Percentiles rank a stretch among this genome's conserved stretches.
phyloP scores from a whole-genome alignment of 2,797 vertebrate species.

The Microcaecilia unicolor region DNA sequence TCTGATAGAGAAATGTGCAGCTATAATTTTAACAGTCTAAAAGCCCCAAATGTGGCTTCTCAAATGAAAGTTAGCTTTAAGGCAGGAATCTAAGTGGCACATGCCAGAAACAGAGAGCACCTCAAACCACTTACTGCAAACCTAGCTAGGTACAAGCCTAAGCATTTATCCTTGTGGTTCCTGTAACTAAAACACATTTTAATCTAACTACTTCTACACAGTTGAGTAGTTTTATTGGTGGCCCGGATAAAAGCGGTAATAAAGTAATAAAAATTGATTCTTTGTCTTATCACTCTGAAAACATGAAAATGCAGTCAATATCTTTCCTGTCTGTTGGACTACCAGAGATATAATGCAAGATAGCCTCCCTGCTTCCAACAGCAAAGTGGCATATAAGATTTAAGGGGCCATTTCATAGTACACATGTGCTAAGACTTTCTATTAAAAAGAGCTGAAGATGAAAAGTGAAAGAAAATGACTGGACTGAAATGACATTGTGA shows the following conservation, averaged over 20 bases:
- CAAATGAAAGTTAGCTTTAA: constrained; percentile 2
- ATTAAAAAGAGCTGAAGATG: too few species aligned
- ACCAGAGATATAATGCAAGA: constrained; percentile 12
- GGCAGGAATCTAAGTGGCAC: constrained; percentile 10
- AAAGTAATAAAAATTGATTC: constrained; percentile 23
- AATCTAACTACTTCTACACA: constrained; percentile 11
- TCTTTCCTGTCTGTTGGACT: constrained; percentile 15
- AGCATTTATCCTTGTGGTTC: constrained; percentile 7
- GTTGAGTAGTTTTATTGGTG: constrained; percentile 27
- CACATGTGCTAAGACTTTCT: background rate
- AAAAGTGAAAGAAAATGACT: too few species aligned
- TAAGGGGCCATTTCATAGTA: background rate
- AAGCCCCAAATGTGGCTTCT: constrained; percentile 18
- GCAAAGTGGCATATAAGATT: background rate
- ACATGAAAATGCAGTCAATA: background rate
- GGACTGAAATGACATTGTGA: too few species aligned
- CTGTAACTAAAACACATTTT: constrained; percentile 16
- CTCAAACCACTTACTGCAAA: constrained; percentile 14
- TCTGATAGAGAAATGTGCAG: constrained; percentile 22
- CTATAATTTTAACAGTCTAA: constrained; percentile 13
- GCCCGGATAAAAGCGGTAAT: constrained; percentile 24
- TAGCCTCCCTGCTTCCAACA: background rate
- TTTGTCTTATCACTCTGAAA: constrained; percentile 16
- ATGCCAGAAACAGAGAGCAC: constrained; percentile 16
- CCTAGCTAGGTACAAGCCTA: background rate